Base-by-base conservation (phyloP, 2,113 vertebrate species). In the Pteruthius melanotis region DNA sequence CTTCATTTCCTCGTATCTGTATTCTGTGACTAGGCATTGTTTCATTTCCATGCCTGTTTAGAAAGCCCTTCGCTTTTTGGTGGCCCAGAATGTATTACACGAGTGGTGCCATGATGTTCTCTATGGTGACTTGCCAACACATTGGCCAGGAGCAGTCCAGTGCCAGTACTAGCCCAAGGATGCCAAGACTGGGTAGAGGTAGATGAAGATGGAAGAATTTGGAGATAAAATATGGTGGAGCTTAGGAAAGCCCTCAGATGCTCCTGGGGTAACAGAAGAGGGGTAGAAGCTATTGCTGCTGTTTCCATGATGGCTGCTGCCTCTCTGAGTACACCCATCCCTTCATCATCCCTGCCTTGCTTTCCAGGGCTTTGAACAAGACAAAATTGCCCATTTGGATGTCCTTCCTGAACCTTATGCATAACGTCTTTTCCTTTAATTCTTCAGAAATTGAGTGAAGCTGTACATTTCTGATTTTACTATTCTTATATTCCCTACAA, bases 1-100 rank as follows among this genome's bases (percentile, higher is more conserved):
- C 78, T 84, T 88, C 68, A 27, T 90, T 96, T 89, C 61, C 47
- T 72, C 47, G 24, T 92, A 60, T 75, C 40, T 64, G 28, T 77
- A 6, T 65, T 79, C 70, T 80, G 63, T 4, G 3, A 80, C 81
- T 50, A 44, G 56, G 42, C 1, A 0, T 15, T 30, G 42, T 64
- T 93, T 83, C 47, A 40, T 57, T 95, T 95, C 89, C 61, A 8
- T 14, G 45, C 54, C 53, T 86, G 33, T n/a, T 76, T 33, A 71
- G 70, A 88, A 86, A 70, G 30, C 9, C 27, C 22, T 54, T 85
- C 27, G 18, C 56, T 70, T 84, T 44, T 9, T 74, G 33, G 57
- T 61, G 45, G 26, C 45, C 86, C 31, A 83, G 75, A 80, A n/a
- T 14, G 1, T 42, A 33, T 82, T 24, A 3, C 0, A 3, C 9